phyloP scores from a whole-genome alignment of 1,140 invertebrate species.

The Cataglyphis hispanica region DNA sequence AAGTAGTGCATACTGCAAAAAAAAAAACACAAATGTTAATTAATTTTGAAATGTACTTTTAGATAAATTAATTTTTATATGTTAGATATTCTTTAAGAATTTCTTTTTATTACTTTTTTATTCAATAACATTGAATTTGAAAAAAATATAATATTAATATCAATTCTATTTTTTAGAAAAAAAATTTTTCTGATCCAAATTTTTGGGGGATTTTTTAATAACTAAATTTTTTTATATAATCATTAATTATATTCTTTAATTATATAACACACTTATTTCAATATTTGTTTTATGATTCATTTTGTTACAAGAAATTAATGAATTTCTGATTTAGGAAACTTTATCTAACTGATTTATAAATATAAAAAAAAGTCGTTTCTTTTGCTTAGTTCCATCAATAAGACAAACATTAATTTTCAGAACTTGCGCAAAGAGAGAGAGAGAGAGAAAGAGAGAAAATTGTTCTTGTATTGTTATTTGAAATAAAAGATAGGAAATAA shows the following conservation, averaged over 20 bases:
- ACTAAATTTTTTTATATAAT: not conserved
- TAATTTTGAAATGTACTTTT: not conserved
- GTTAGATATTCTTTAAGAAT: not conserved
- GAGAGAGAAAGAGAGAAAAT: no score
- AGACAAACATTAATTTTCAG: conserved; percentile 16
- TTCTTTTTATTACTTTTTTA: not conserved
- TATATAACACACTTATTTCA: no score
- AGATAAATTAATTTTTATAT: conserved; percentile 15
- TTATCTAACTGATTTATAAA: not conserved
- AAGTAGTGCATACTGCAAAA: not conserved
- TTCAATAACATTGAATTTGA: not conserved
- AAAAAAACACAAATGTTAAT: not conserved
- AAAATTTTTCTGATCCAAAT: not conserved
- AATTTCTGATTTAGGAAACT: not conserved
- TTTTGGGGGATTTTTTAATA: not conserved
- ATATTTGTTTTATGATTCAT: no score
- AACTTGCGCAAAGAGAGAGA: not conserved
- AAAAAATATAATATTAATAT: not conserved
- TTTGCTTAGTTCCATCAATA: conserved; percentile 1
- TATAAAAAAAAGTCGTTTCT: not conserved
- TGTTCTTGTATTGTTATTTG: not conserved
- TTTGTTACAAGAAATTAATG: not conserved
- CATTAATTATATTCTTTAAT: no score
- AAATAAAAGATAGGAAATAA: not conserved
- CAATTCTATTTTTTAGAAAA: not conserved